These are phyloP conservation scores for Ceyx melanurus DNA, from an alignment of 2,113 vertebrate genomes.

Conservation along the genomic window DNA sequence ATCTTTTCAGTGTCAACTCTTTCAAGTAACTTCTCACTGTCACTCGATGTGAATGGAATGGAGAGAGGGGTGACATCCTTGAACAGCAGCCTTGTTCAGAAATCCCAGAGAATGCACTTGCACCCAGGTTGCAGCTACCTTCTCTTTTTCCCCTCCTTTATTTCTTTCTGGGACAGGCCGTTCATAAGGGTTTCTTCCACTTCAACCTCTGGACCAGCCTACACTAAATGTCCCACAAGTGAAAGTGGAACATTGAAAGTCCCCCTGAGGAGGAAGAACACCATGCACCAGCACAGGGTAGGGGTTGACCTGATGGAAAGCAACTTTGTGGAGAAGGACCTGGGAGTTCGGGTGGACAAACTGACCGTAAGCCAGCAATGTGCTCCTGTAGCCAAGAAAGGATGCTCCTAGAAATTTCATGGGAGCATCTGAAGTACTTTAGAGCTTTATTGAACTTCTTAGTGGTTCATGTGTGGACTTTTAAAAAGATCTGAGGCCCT, in stretches of 20 bases:
- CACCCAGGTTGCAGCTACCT: neutral
- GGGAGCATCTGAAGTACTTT: neutral
- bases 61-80: neutral
- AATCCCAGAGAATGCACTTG: neutral
- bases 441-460: neutral
- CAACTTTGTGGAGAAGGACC: no score
- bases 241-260: neutral
- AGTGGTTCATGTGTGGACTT: neutral
- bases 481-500: neutral
- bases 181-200: neutral
- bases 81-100: neutral
- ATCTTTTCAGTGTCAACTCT: neutral
- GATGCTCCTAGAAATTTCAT: neutral
- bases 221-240: no score
- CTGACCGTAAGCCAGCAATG: no score
- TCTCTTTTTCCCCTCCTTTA: neutral
- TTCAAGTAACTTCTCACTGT: neutral
- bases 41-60: neutral
- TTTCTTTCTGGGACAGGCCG: neutral
- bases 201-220: neutral
- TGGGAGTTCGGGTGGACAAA: no score
- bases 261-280: no score
- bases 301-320: no score
- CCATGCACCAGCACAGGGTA: no score
- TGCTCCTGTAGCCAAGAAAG: neutral